phyloP scores from a whole-genome alignment of 2,888 invertebrate genomes.

The Proisotoma minuta region DNA sequence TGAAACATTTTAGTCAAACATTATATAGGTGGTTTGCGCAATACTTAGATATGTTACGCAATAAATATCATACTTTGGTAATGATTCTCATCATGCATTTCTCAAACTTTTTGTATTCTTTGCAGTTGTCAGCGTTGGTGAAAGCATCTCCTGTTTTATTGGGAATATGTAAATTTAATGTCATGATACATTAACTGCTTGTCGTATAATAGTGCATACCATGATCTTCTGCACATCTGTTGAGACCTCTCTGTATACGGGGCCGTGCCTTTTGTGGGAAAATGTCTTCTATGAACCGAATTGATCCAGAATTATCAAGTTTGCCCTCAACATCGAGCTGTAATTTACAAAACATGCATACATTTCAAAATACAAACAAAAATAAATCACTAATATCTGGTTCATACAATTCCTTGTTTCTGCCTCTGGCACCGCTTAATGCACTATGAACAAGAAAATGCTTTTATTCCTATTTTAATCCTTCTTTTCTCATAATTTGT shows the following conservation, averaged over 20 bases:
- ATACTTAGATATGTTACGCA: no score
- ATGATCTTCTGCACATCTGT: constrained; percentile 13
- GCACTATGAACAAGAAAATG: not conserved
- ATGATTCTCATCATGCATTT: constrained; percentile 10
- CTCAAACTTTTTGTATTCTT: constrained; percentile 7
- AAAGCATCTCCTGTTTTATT: not conserved
- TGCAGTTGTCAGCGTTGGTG: constrained; percentile 1
- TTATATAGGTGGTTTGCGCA: no score
- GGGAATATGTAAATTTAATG: not conserved
- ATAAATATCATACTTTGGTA: constrained; percentile 7
- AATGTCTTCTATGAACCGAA: not conserved
- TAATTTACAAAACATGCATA: no score
- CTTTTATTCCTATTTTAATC: no score
- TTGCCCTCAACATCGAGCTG: constrained; percentile 1
- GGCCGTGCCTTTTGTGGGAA: constrained; percentile 8
- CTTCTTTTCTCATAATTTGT: no score
- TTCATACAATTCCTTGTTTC: constrained; percentile 12
- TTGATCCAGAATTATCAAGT: not conserved
- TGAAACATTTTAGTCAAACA: not conserved
- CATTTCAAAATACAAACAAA: no score
- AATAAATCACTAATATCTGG: no score
- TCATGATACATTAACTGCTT: not conserved
- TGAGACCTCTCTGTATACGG: not conserved
- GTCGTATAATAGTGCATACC: not conserved
- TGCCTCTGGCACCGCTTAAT: constrained; percentile 10